Base-by-base conservation (phyloP, 2,113 vertebrate genomes). In the Myiagra hebetior region DNA sequence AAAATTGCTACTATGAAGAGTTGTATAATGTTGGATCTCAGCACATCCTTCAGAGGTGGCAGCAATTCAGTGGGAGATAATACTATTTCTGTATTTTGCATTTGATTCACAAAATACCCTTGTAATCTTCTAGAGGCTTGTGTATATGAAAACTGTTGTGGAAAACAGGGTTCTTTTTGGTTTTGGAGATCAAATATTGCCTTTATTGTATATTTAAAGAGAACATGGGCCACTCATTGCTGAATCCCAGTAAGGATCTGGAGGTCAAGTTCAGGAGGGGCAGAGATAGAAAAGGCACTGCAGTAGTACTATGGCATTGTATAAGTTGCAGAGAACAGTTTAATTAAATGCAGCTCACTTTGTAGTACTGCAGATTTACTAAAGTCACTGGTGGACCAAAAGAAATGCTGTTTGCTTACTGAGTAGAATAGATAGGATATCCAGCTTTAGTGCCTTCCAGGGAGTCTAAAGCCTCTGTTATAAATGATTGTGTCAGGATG, bases 31-130 rank as follows among this genome's bases (percentile, higher is more conserved):
- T 89, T 96, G 72, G 47, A 70, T 85, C 85, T 92, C 92, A 96
- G 88, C 92, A 92, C 35, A 52, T 96, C 89, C 15, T 84, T 95
- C 93, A 95, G 68, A 86, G 68, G 37, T 91, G 72, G 90, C 87
- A 91, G 72, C 55, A 26, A 93, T 95, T 96, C 82, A 70, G 42
- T 76, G 46, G 21, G 56, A 93, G 55, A 69, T 62, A 72, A 41
- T 53, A 62, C 44, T 76, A 6, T 55, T 85, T 75, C 57, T 83
- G 30, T 56, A 49, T 86, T 96, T 92, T 91, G 47, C 35, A 49
- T 94, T 94, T 78, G 75, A 77, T 90, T 86, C 35, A 19, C 74
- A 10, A 94, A 84, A 47, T 84, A 47, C 41, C 22, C 8, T 75
- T 31, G 14, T 84, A 74, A 57, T 85, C 31, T 89, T 94, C 30